A percentile compares a stretch with the other conserved stretches of the same genome.
These are phyloP conservation scores for Nibea coibor DNA, from an alignment of 2,113 vertebrate genomes.

Conservation along the genomic window DNA sequence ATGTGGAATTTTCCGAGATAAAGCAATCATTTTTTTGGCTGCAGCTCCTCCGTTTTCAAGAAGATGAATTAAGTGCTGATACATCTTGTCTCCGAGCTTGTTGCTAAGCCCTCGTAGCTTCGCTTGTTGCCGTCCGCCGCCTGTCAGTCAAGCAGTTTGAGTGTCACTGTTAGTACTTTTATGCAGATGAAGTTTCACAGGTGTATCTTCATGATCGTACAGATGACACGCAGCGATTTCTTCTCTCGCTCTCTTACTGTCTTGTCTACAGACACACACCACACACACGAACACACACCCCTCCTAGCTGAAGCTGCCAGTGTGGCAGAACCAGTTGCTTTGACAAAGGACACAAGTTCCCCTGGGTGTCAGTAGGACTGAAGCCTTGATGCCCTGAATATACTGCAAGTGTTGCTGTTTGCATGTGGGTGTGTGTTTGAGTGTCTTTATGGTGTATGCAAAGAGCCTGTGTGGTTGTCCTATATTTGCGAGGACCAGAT, in stretches of 20 bases:
- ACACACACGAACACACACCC: conserved; percentile 39
- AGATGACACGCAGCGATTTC: conserved; percentile 4
- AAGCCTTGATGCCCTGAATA: conserved; percentile 61
- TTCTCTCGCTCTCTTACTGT: background rate
- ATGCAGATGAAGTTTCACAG: conserved; percentile 2
- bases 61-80: conserved; percentile 47
- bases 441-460: conserved; percentile 17
- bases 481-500: background rate
- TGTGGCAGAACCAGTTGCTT: conserved; percentile 72
- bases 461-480: background rate
- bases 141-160: conserved; percentile 42
- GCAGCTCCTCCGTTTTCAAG: conserved; percentile 17
- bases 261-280: background rate
- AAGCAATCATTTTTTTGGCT: conserved; percentile 10
- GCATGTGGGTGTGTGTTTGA: conserved; percentile 26
- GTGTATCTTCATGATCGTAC: background rate
- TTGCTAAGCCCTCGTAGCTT: conserved; percentile 44
- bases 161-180: background rate
- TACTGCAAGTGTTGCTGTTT: conserved; percentile 61
- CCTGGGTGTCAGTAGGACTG: conserved; percentile 73
- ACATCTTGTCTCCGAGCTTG: conserved; percentile 32
- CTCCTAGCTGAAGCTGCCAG: conserved; percentile 76
- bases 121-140: conserved; percentile 4
- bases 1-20: background rate
- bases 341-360: conserved; percentile 82